A percentile compares a stretch with the other conserved stretches of the same genome.
Evolutionary conservation across 2,888 invertebrate genomes (phyloP).

Genomic region (Kuschelorhynchus macadamiae): DNA sequence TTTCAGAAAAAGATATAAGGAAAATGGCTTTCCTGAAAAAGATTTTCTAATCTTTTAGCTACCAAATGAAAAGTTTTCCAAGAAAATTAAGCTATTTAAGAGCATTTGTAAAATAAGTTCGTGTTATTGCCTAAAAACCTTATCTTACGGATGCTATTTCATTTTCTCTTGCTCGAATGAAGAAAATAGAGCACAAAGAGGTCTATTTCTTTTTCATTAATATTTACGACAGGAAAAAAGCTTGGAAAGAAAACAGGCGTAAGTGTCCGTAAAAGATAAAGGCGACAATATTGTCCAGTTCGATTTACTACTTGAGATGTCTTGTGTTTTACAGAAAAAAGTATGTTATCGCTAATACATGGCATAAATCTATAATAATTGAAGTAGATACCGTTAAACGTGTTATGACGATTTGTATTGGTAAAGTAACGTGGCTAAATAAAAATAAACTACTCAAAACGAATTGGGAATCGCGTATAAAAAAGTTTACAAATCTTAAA

Average conservation of each 20-base stretch:
- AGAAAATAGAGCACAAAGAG: conserved; percentile 15
- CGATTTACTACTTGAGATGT: too few species aligned
- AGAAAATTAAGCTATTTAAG: conserved; percentile 19
- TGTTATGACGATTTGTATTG: too few species aligned
- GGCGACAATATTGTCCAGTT: not conserved
- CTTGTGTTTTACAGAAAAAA: too few species aligned
- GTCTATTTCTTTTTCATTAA: conserved; percentile 22
- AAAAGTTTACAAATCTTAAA: too few species aligned
- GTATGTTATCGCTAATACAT: too few species aligned
- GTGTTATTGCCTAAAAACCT: conserved; percentile 13
- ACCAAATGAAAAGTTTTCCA: conserved; percentile 16
- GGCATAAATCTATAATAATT: too few species aligned
- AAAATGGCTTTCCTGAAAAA: conserved; percentile 6
- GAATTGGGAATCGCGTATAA: too few species aligned
- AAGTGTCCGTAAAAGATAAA: not conserved
- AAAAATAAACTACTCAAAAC: too few species aligned
- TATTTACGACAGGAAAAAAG: conserved; percentile 14
- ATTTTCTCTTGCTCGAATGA: conserved; percentile 10
- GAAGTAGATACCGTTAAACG: too few species aligned
- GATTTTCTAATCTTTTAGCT: conserved; percentile 14
- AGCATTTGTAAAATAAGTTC: conserved; percentile 17
- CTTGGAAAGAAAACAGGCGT: conserved; percentile 4
- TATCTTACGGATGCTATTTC: conserved; percentile 8
- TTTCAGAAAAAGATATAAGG: conserved; percentile 3
- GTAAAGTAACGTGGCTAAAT: too few species aligned